These are phyloP conservation scores for Herpailurus yagouaroundi DNA, from an alignment of 2,113 vertebrate species.

Conservation along the genomic window DNA sequence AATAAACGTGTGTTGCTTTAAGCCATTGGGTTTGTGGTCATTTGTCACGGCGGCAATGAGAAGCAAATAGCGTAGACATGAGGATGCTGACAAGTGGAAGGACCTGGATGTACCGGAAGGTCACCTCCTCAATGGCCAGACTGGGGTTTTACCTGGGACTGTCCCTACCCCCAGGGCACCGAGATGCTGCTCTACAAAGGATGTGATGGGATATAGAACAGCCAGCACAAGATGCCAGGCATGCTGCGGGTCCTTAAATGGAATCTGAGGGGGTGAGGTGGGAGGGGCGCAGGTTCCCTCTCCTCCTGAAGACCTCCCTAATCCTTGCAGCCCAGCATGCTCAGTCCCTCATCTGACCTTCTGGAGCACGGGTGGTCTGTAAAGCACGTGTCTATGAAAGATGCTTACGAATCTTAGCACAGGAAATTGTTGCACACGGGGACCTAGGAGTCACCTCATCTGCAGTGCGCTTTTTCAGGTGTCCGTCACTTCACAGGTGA, in stretches of 20 bases:
- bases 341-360: neutral
- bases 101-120: neutral
- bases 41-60: neutral
- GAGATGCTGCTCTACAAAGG: neutral
- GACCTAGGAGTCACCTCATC: neutral
- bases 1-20: neutral
- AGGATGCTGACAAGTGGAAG: neutral
- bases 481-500: neutral
- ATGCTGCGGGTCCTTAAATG: rapidly evolving
- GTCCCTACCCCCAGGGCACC: no score
- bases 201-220: no score
- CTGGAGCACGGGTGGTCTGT: rapidly evolving
- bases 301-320: no score
- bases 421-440: no score
- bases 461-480: neutral
- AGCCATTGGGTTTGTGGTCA: neutral
- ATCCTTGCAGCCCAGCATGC: no score
- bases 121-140: neutral
- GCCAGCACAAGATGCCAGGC: neutral
- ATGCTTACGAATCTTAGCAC: no score
- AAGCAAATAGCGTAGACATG: rapidly evolving
- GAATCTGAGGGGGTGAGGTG: rapidly evolving
- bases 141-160: neutral
- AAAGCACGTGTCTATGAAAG: neutral
- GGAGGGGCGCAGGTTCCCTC: rapidly evolving